phyloP scores from a whole-genome alignment of 2,888 invertebrate species.

The Chrysomela aeneicollis region DNA sequence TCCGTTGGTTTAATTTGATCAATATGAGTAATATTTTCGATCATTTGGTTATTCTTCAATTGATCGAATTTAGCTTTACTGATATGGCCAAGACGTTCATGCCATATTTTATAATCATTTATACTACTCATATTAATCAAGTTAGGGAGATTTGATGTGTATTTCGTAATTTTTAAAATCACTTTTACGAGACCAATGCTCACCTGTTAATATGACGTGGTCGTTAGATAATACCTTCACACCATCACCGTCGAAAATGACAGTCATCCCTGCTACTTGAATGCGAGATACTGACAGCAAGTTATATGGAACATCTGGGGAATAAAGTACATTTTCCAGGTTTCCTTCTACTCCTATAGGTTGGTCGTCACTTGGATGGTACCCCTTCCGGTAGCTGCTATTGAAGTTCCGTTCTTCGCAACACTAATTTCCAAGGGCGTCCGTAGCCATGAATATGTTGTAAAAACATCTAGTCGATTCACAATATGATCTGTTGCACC shows the following conservation, averaged over 20 bases:
- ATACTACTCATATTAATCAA: too few relatives aligned
- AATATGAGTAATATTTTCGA: conserved; percentile 20
- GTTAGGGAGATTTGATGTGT: too few relatives aligned
- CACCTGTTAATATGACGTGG: conserved; percentile 43
- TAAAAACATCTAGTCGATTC: conserved; percentile 34
- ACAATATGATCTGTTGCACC: conserved; percentile 40
- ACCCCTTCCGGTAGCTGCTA: conserved; percentile 21
- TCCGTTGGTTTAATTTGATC: conserved; percentile 25
- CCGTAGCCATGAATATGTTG: conserved; percentile 43
- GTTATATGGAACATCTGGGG: conserved; percentile 51
- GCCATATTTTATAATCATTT: conserved; percentile 10
- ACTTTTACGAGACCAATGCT: conserved; percentile 44
- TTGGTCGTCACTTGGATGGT: conserved; percentile 47
- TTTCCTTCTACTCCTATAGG: conserved; percentile 35
- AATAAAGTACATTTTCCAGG: conserved; percentile 46
- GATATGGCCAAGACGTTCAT: conserved; percentile 21
- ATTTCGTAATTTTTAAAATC: conserved; percentile 25
- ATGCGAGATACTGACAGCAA: conserved; percentile 43
- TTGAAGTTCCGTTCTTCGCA: conserved; percentile 19
- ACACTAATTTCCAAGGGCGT: conserved; percentile 25
- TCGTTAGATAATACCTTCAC: conserved; percentile 36
- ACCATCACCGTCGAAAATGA: conserved; percentile 49
- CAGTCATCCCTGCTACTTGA: conserved; percentile 10
- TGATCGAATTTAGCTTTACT: conserved; percentile 11
- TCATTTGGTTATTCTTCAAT: too few relatives aligned